Evolutionary conservation across 2,888 invertebrate genomes (phyloP).

Genomic region (Oscheius sp.): DNA sequence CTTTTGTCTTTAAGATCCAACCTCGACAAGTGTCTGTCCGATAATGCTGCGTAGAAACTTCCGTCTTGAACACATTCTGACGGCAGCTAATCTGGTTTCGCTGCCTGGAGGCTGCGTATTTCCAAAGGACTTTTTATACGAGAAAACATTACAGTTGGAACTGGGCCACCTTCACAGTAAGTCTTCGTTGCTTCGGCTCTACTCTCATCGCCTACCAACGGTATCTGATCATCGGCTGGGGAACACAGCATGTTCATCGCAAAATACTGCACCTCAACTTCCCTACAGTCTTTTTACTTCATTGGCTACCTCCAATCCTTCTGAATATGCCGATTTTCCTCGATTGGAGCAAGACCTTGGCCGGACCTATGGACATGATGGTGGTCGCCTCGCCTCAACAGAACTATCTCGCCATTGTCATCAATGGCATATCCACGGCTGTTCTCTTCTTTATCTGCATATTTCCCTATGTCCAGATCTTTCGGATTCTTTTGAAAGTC

Average conservation of each 20-base stretch:
- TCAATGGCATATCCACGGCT: neutral
- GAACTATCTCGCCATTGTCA: neutral
- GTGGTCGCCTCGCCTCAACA: neutral
- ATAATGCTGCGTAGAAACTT: too few species aligned
- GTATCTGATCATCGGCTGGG: too few species aligned
- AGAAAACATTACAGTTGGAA: too few species aligned
- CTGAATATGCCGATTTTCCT: neutral
- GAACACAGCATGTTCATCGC: neutral
- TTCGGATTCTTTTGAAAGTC: neutral
- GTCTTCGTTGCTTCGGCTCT: too few species aligned
- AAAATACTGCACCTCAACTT: neutral
- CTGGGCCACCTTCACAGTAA: too few species aligned
- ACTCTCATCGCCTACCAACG: too few species aligned
- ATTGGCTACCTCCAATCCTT: neutral
- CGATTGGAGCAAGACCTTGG: neutral
- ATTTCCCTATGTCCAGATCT: neutral
- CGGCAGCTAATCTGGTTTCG: too few species aligned
- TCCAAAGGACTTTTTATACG: too few species aligned
- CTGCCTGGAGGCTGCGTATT: too few species aligned
- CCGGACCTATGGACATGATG: neutral
- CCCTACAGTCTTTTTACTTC: neutral
- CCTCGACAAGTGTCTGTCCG: too few species aligned
- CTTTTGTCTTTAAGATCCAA: too few species aligned
- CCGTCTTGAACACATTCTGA: too few species aligned
- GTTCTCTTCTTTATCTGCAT: neutral